phyloP scores from a whole-genome alignment of 2,888 invertebrate genomes.

The Drosophila austrosaltans region DNA sequence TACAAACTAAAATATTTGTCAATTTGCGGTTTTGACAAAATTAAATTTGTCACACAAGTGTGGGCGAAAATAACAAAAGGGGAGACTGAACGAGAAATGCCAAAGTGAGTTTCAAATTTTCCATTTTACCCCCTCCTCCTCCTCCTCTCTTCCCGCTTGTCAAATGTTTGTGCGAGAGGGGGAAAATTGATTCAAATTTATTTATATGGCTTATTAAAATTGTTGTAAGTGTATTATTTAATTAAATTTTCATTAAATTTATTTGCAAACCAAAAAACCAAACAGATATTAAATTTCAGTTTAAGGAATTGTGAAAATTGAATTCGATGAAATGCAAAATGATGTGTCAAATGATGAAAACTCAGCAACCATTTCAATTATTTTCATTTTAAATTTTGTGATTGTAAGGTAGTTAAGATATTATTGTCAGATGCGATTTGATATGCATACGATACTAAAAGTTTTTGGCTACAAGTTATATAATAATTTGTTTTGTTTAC shows the following conservation, averaged over 20 bases:
- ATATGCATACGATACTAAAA: background rate
- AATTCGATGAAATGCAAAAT: background rate
- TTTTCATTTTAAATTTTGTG: constrained; percentile 5
- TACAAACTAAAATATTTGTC: constrained; percentile 77
- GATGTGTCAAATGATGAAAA: background rate
- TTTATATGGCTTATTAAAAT: constrained; percentile 76
- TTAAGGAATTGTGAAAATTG: constrained; percentile 9
- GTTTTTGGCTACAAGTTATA: background rate
- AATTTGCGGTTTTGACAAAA: constrained; percentile 73
- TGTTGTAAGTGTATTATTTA: constrained; percentile 64
- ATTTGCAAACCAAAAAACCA: constrained; percentile 36
- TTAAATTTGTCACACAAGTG: constrained; percentile 68
- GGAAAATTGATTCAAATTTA: constrained; percentile 61
- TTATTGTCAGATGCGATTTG: background rate
- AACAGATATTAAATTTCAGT: constrained; percentile 26
- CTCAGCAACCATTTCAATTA: background rate
- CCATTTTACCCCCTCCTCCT: background rate
- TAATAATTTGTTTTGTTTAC: constrained; percentile 11
- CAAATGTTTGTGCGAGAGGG: constrained; percentile 18
- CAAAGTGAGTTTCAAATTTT: constrained; percentile 14
- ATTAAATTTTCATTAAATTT: constrained; percentile 72
- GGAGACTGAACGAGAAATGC: background rate
- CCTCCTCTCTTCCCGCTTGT: background rate
- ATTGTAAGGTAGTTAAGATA: constrained; percentile 5
- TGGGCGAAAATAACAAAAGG: background rate